These are phyloP conservation scores for Linyphia triangularis DNA, from an alignment of 2,888 invertebrate species.

Conservation along the genomic window DNA sequence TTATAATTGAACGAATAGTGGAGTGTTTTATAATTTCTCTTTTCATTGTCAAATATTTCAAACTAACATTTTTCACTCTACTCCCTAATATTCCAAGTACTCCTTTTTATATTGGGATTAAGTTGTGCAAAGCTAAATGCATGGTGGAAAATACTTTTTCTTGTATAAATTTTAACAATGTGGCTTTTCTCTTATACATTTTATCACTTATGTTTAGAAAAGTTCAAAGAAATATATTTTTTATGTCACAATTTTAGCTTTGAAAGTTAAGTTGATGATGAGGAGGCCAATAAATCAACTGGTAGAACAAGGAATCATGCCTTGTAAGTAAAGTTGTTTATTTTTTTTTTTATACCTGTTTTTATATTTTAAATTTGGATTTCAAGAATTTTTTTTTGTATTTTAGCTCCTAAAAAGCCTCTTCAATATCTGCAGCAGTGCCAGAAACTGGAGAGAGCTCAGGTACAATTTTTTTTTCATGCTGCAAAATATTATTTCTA, in stretches of 20 bases:
- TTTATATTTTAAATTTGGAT: neutral
- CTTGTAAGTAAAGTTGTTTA: slow-evolving; percentile 88
- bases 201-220: neutral
- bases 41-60: too few relatives aligned
- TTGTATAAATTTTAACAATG: neutral
- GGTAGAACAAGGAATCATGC: slow-evolving; percentile 98
- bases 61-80: too few relatives aligned
- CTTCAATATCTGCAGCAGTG: slow-evolving; percentile 97
- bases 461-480: slow-evolving; percentile 80
- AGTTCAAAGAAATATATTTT: neutral
- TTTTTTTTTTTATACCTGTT: neutral
- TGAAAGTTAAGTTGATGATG: slow-evolving; percentile 97
- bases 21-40: too few relatives aligned
- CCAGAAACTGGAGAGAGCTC: slow-evolving; percentile 94
- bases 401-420: slow-evolving; percentile 93
- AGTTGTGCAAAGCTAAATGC: too few relatives aligned
- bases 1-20: too few relatives aligned
- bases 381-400: slow-evolving; percentile 40
- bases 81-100: too few relatives aligned
- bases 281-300: slow-evolving; percentile 96
- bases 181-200: neutral
- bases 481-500: too few relatives aligned
- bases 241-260: slow-evolving; percentile 85
- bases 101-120: too few relatives aligned
- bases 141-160: too few relatives aligned